Evolutionary conservation across 2,797 vertebrate genomes (phyloP), one percentile per base, ranked within the genome.

Genomic region (Sebastes paucispinis): DNA sequence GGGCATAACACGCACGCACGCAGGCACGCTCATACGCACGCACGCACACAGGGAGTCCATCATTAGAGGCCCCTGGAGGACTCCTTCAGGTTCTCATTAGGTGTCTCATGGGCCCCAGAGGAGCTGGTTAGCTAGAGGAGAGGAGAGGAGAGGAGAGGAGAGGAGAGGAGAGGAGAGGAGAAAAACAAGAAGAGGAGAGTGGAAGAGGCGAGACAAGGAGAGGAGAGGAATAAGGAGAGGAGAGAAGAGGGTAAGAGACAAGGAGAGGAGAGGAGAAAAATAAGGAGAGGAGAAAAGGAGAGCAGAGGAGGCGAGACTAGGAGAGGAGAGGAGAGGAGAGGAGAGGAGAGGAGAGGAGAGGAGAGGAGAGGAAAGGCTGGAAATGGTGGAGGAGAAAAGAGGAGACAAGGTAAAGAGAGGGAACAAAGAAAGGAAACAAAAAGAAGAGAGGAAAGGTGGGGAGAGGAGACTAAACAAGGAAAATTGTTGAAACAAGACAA

Each of bases 61-160:
- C 87, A 82, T 87, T 81, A 89, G 50, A 69, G 60, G 74, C 67
- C 80, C 74, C 80, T 63, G 50, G 62, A 71, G 86, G 73, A 82
- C 73, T 77, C 73, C 69, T 85, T 85, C 43, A 75, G 79, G 82
- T 76, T 81, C 79, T 88, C 75, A 85, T 91, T 89, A 86, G 64
- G 83, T 68, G 79, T 27, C 43, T 68, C 73, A 83, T 71, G 82
- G 64, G 65, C 64, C 60, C 58, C 27, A 20, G 29, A 27, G 64
- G 71, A 79, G 77, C 29, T 65, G 66, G 72, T 62, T 58, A 57
- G 77, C 31, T 16, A 66, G 27, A 64, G 27, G 10, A 81, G 63
- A 77, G 72, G 39, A 77, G 39, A 74, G 59, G 9, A 20, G 32
- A 60, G 2, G 36, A 64, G 27, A 16, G 82, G 65, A 77, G 74